Evolutionary conservation across 53 echinoderm and acorn worm genomes (phyloP), one percentile per base, ranked within the genome.

Genomic region (Astropecten irregularis): DNA sequence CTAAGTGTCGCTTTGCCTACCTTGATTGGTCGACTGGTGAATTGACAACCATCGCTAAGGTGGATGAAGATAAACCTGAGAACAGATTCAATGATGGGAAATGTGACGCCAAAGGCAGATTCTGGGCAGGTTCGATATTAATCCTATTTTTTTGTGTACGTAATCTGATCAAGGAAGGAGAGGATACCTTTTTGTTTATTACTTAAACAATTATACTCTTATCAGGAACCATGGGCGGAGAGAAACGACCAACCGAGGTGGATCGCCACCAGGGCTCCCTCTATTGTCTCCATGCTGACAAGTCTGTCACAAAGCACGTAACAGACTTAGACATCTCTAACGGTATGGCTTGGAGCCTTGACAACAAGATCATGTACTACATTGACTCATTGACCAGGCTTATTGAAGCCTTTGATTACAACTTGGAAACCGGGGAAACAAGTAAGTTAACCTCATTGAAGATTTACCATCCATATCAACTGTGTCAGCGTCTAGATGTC

Each of bases 71-170:
- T 62, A 69, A 68, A 28, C 86, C 86, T 3, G 42, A 6, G 11
- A 91, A 86, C 50, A 84, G 92, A 68, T 93, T 97, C 68, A 97
- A 97, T 53, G 97, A 99, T 46, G 92, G 90, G 13, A 99, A 99
- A 68, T 99, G 99, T 57, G 99, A 99, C 54, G 92, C 94, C 16
- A 77, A 64, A 5, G 99, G 99, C 7, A 37, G 99, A 68, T 88
- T 94, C 22, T 94, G 90, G 92, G 88, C 90, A 69, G 97, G 97
- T 94, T 55, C 40, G 83, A 2, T 15, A 42, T 8, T 8, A 42
- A 8, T 11, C 42, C 42, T 11, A 42, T 8, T 11, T 8, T 42
- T 42, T 11, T 42, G 42, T 11, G 42, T n/a, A n/a, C n/a, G n/a
- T n/a, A n/a, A n/a, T n/a, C n/a, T n/a, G n/a, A n/a, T n/a, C n/a